Evolutionary conservation across 1,140 invertebrate genomes (phyloP).

Genomic region (Ceratina australensis): DNA sequence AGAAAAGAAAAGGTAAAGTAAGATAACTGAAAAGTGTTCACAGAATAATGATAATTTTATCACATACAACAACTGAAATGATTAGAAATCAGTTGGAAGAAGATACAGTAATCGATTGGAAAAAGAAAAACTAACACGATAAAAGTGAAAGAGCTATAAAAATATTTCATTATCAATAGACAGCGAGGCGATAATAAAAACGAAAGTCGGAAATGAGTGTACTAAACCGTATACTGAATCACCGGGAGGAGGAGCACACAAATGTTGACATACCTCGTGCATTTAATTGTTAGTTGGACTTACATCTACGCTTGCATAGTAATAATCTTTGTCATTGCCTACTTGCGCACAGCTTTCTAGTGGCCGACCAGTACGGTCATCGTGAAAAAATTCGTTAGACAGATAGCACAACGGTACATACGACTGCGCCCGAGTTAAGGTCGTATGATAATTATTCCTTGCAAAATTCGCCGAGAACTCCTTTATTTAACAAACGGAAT

Average conservation of each 20-base stretch:
- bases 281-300: not conserved
- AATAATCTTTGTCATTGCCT: conserved; percentile 31
- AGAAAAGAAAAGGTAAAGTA: too few species aligned
- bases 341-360: conserved; percentile 1
- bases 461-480: not conserved
- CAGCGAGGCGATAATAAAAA: not conserved
- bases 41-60: too few species aligned
- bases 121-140: too few species aligned
- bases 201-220: conserved; percentile 10
- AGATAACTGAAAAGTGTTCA: too few species aligned
- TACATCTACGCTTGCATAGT: not conserved
- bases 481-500: too few species aligned
- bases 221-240: conserved; percentile 15
- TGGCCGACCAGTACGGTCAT: not conserved
- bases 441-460: conserved; percentile 15
- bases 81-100: too few species aligned
- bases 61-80: too few species aligned
- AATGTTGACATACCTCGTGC: conserved; percentile 9
- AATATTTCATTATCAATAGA: too few species aligned
- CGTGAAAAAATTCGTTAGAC: conserved; percentile 35
- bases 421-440: conserved; percentile 36
- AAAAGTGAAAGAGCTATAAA: too few species aligned
- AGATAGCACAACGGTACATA: conserved; percentile 22
- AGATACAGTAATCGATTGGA: too few species aligned
- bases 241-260: not conserved